Evolutionary conservation across 1,140 invertebrate genomes (phyloP).

Genomic region (Drosophila dunni): DNA sequence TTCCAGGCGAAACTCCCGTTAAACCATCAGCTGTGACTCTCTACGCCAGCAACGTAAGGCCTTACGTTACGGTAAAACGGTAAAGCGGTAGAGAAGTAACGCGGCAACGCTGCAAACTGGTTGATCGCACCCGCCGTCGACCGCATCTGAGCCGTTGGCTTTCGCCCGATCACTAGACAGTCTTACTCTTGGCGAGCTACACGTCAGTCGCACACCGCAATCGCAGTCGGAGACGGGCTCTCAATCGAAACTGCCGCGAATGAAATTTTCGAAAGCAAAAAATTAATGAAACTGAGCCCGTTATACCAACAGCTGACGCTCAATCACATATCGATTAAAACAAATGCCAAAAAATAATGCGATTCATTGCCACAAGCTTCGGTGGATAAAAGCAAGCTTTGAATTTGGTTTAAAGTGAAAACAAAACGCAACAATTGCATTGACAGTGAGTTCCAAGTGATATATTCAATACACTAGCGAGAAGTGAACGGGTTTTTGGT

Average conservation of each 20-base stretch:
- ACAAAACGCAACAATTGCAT: slow-evolving; percentile 59
- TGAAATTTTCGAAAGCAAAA: slow-evolving; percentile 13
- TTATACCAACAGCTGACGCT: neutral
- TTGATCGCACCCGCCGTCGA: slow-evolving; percentile 72
- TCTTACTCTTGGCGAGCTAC: slow-evolving; percentile 66
- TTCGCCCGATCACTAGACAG: slow-evolving; percentile 75
- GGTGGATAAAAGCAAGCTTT: slow-evolving; percentile 31
- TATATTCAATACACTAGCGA: slow-evolving; percentile 57
- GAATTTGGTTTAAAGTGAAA: slow-evolving; percentile 51
- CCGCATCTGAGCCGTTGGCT: slow-evolving; percentile 48
- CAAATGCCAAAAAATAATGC: slow-evolving; percentile 50
- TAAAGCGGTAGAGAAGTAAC: slow-evolving; percentile 63
- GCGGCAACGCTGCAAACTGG: slow-evolving; percentile 58
- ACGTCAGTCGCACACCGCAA: slow-evolving; percentile 55
- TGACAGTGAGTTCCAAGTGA: slow-evolving; percentile 54
- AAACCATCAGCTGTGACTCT: slow-evolving; percentile 37
- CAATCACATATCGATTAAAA: slow-evolving; percentile 41
- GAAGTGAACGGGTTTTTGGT: slow-evolving; percentile 68
- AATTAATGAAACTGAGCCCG: neutral
- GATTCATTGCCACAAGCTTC: slow-evolving; percentile 47
- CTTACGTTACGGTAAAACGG: slow-evolving; percentile 53
- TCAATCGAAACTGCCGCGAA: slow-evolving; percentile 1
- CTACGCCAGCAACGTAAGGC: slow-evolving; percentile 48
- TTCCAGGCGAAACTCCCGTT: neutral
- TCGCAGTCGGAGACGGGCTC: slow-evolving; percentile 48